Conservation (phyloP, 2,888 invertebrate genomes). For the Heteromyza rotundicornis region DNA sequence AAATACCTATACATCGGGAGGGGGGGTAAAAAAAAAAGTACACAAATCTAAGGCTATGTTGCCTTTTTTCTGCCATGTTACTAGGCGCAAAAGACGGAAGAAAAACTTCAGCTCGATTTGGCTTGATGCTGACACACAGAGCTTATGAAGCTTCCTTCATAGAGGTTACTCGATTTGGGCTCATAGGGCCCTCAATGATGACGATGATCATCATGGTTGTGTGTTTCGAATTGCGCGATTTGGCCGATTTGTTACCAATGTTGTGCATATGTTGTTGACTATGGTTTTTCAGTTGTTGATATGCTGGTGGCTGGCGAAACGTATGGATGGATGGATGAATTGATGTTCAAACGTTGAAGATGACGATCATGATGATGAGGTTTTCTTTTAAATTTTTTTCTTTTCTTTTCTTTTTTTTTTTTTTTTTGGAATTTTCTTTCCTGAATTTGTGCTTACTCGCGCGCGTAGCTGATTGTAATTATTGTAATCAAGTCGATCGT, state of each 20-base stretch:
- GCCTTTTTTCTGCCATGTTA: conserved; percentile 11
- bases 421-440: conserved; percentile 4
- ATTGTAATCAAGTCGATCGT: conserved; percentile 55
- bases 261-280: conserved; percentile 15
- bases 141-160: background rate
- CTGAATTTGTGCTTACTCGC: conserved; percentile 28
- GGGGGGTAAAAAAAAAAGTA: background rate
- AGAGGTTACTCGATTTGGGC: background rate
- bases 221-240: conserved; percentile 21
- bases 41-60: conserved; percentile 7
- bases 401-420: conserved; percentile 9
- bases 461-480: conserved; percentile 59
- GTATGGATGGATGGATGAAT: conserved; percentile 4
- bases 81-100: too few relatives aligned
- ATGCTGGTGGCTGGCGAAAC: conserved; percentile 13
- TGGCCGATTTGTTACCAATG: conserved; percentile 23
- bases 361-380: conserved; percentile 14
- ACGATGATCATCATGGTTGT: background rate
- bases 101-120: too few relatives aligned
- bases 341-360: background rate
- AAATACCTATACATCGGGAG: background rate
- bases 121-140: background rate
- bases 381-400: conserved; percentile 12
- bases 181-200: background rate
- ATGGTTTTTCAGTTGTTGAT: conserved; percentile 16